These are phyloP conservation scores for Amniataba percoides DNA, from an alignment of 2,797 vertebrate genomes.

Conservation along the genomic window DNA sequence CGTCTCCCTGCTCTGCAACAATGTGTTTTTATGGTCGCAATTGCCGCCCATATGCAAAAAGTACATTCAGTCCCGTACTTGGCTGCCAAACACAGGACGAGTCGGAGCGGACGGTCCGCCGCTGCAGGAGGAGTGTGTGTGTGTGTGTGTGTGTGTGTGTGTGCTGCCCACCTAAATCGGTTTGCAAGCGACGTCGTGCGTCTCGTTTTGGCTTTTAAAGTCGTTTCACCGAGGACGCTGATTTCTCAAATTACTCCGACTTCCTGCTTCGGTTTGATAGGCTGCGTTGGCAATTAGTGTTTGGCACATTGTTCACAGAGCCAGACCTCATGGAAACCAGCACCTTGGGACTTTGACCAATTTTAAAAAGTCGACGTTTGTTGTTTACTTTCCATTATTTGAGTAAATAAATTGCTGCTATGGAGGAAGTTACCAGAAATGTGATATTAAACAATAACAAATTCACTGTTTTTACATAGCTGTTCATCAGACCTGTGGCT, in stretches of 20 bases:
- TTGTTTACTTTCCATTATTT: not conserved
- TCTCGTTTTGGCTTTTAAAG: conserved; percentile 63
- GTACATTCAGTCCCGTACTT: conserved; percentile 80
- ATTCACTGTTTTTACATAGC: conserved; percentile 10
- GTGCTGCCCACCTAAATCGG: conserved; percentile 7
- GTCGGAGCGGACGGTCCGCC: conserved; percentile 47
- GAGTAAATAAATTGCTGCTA: not conserved
- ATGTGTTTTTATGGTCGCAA: conserved; percentile 68
- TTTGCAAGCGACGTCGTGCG: conserved; percentile 52
- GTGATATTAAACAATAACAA: too few relatives aligned
- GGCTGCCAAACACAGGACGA: conserved; percentile 61
- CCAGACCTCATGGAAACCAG: conserved; percentile 48
- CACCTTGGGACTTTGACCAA: conserved; percentile 45
- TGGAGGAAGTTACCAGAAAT: not conserved
- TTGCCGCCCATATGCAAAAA: conserved; percentile 82
- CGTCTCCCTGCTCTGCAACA: conserved; percentile 49
- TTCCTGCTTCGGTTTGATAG: conserved; percentile 78
- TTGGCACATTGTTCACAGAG: conserved; percentile 71
- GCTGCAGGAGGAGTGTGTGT: conserved; percentile 29
- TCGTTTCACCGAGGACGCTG: conserved; percentile 56
- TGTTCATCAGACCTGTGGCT: not conserved
- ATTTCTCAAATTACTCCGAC: conserved; percentile 70
- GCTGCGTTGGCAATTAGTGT: conserved; percentile 78
- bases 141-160: too few relatives aligned
- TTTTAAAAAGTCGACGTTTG: not conserved